A percentile compares a stretch with the other conserved stretches of the same genome.
Evolutionary conservation across 2,797 vertebrate species (phyloP).

Genomic region (Kryptopterus vitreolus): DNA sequence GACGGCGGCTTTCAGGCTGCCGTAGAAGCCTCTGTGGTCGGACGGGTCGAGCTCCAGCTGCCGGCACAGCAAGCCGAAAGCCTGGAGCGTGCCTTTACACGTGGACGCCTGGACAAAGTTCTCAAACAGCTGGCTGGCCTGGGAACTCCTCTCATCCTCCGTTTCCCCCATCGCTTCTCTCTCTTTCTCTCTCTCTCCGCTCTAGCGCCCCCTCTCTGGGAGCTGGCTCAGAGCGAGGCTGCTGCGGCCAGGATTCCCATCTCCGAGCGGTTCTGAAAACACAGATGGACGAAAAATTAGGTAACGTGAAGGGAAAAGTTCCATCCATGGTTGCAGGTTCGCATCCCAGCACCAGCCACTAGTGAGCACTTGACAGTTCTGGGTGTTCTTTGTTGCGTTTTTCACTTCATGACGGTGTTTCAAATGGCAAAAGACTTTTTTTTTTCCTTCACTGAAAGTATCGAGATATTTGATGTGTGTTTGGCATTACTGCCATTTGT

Average conservation of each 20-base stretch:
- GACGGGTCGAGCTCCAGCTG: conserved; percentile 88
- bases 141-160: conserved; percentile 81
- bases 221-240: conserved; percentile 40
- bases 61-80: conserved; percentile 90
- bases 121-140: conserved; percentile 91
- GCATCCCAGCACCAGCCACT: too few relatives aligned
- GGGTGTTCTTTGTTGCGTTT: too few relatives aligned
- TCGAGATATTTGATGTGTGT: too few relatives aligned
- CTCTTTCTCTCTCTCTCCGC: conserved; percentile 6
- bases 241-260: conserved; percentile 57
- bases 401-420: too few relatives aligned
- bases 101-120: conserved; percentile 94
- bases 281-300: conserved; percentile 24
- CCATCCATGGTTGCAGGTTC: too few relatives aligned
- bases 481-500: too few relatives aligned
- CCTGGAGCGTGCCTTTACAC: conserved; percentile 93
- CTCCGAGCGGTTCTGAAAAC: conserved; percentile 59
- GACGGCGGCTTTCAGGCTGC: conserved; percentile 84
- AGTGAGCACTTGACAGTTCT: background rate
- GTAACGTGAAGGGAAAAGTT: background rate
- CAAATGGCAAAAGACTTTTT: too few relatives aligned
- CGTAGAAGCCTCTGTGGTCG: conserved; percentile 86
- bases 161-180: conserved; percentile 82
- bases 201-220: conserved; percentile 19
- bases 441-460: too few relatives aligned